Percentiles rank a stretch among this genome's conserved stretches.
These are phyloP conservation scores for Ianthella basta DNA, from an alignment of 37 sponge, comb jelly and placozoan genomes.

Conservation along the genomic window DNA sequence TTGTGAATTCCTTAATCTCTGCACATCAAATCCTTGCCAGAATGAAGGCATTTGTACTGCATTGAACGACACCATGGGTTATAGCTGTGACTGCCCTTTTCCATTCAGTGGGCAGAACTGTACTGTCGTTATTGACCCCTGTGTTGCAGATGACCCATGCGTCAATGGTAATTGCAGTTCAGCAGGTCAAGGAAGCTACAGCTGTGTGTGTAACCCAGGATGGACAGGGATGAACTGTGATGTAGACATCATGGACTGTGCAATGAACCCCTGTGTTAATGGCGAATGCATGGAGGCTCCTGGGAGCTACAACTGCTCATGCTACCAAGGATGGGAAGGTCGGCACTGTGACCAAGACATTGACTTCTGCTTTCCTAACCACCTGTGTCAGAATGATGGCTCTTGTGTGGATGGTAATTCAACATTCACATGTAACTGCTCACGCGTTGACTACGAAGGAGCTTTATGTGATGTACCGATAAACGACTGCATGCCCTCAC, in stretches of 20 bases:
- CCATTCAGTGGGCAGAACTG: constrained; percentile 42
- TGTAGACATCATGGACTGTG: background rate
- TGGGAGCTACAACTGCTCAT: constrained; percentile 3
- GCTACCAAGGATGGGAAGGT: constrained; percentile 6
- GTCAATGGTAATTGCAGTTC: constrained; percentile 33
- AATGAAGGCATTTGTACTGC: background rate
- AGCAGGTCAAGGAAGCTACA: background rate
- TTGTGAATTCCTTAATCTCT: constrained; percentile 12
- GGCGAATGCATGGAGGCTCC: background rate
- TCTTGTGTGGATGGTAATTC: constrained; percentile 26
- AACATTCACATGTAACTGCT: constrained; percentile 54
- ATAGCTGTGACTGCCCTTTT: constrained; percentile 39
- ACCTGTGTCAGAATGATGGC: background rate
- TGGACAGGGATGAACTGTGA: background rate
- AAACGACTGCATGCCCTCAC: constrained; percentile 36
- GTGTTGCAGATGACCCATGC: constrained; percentile 1
- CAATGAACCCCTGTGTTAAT: background rate
- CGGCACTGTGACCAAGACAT: constrained; percentile 3
- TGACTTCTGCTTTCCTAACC: background rate
- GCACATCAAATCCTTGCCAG: background rate
- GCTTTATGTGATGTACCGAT: constrained; percentile 28
- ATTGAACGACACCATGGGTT: background rate
- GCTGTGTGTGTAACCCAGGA: background rate
- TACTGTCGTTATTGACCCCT: background rate
- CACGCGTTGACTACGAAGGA: constrained; percentile 41